These are phyloP conservation scores for Drosophila carrolli DNA, from an alignment of 1,140 invertebrate genomes.

Conservation along the genomic window DNA sequence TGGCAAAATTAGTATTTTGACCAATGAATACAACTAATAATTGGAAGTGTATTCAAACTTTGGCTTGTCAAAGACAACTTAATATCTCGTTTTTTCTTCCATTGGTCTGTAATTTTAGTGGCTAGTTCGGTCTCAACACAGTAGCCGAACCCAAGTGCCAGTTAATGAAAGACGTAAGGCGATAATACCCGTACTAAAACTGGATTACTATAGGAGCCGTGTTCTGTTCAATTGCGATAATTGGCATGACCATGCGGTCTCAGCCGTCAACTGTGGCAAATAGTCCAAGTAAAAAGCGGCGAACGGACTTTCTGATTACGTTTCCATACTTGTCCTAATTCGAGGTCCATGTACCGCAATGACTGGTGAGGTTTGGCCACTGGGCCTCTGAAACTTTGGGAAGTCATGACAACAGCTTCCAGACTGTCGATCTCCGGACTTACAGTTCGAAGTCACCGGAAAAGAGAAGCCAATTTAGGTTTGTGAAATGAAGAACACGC, in stretches of 20 bases:
- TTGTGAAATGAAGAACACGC: conserved; percentile 25
- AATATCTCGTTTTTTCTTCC: conserved; percentile 10
- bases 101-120: conserved; percentile 30
- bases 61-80: not conserved
- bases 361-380: conserved; percentile 3
- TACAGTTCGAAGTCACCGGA: not conserved
- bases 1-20: too few species aligned
- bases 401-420: not conserved
- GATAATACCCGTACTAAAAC: conserved; percentile 55
- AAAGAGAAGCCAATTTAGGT: not conserved
- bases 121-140: conserved; percentile 38
- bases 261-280: conserved; percentile 53
- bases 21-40: too few species aligned
- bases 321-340: conserved; percentile 45
- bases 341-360: conserved; percentile 32
- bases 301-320: conserved; percentile 19
- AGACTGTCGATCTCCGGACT: not conserved
- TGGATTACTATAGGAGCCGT: conserved; percentile 62
- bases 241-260: conserved; percentile 54
- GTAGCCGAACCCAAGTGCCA: conserved; percentile 28
- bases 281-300: not conserved
- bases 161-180: conserved; percentile 41
- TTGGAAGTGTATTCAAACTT: not conserved
- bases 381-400: not conserved
- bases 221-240: conserved; percentile 68